phyloP scores from a whole-genome alignment of 2,888 invertebrate genomes.

The Selenia dentaria region DNA sequence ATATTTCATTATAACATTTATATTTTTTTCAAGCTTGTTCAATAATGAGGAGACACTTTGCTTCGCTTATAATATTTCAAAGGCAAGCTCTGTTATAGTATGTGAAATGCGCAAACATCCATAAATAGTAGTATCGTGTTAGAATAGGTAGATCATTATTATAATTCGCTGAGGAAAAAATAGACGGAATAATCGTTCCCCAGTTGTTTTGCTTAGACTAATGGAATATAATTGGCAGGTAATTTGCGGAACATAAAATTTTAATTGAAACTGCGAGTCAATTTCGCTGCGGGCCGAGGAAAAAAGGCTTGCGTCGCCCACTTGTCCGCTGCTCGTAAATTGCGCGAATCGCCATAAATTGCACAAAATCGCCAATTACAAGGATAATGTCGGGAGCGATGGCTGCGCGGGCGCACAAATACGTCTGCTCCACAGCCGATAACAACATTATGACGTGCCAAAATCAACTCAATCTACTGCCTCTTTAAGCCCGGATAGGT shows the following conservation, averaged over 20 bases:
- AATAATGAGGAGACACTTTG: slow-evolving; percentile 10
- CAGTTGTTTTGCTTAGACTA: slow-evolving; percentile 56
- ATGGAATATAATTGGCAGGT: slow-evolving; percentile 76
- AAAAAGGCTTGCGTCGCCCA: slow-evolving; percentile 61
- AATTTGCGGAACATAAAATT: slow-evolving; percentile 75
- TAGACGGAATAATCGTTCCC: slow-evolving; percentile 43
- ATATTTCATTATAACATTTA: slow-evolving; percentile 52
- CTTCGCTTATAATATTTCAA: background rate
- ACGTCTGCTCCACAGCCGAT: slow-evolving; percentile 27
- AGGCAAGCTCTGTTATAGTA: too few species aligned
- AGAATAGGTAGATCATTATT: slow-evolving; percentile 36
- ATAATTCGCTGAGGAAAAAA: slow-evolving; percentile 40
- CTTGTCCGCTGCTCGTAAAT: slow-evolving; percentile 82
- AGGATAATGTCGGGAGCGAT: slow-evolving; percentile 68
- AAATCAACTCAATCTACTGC: slow-evolving; percentile 57
- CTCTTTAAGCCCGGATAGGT: slow-evolving; percentile 50
- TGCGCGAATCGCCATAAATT: slow-evolving; percentile 80
- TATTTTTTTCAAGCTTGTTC: slow-evolving; percentile 24
- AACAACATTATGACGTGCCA: slow-evolving; percentile 51
- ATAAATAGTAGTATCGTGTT: slow-evolving; percentile 19
- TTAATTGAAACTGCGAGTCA: slow-evolving; percentile 73
- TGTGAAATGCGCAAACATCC: background rate
- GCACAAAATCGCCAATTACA: slow-evolving; percentile 80
- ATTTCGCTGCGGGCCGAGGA: slow-evolving; percentile 58
- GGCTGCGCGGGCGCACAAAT: slow-evolving; percentile 44